A percentile compares a stretch with the other conserved stretches of the same genome.
Evolutionary conservation across 2,888 invertebrate genomes (phyloP).

Genomic region (Criorhina ranunculi): DNA sequence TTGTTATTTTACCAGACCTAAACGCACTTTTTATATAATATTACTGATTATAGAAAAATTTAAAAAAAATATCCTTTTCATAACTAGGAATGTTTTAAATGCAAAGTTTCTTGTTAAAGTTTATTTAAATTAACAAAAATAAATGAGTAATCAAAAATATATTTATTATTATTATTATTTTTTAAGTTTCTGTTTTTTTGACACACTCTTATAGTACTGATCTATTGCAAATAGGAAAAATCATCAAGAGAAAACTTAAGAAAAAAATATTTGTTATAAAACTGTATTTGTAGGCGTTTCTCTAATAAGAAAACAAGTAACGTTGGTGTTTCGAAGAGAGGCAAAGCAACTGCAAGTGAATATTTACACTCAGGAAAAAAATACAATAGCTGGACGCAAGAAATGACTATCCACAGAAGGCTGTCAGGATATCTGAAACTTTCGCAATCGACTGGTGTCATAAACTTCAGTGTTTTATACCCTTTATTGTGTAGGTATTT

Average conservation of each 20-base stretch:
- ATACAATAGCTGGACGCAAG: too few relatives aligned
- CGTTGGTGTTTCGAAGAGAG: not conserved
- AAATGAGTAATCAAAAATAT: not conserved
- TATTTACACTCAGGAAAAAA: too few relatives aligned
- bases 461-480: too few relatives aligned
- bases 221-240: conserved; percentile 54
- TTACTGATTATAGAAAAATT: not conserved
- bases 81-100: conserved; percentile 75
- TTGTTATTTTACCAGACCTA: conserved; percentile 21
- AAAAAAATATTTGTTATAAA: conserved; percentile 16
- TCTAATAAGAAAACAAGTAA: too few relatives aligned
- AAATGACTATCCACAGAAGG: too few relatives aligned
- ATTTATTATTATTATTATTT: too few relatives aligned
- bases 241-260: not conserved
- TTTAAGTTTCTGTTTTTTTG: not conserved
- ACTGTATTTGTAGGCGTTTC: not conserved
- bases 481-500: too few relatives aligned
- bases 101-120: conserved; percentile 61
- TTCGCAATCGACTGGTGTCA: too few relatives aligned
- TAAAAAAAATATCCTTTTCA: conserved; percentile 47
- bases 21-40: conserved; percentile 25
- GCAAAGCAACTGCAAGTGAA: not conserved
- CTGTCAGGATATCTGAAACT: too few relatives aligned
- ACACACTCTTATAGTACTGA: conserved; percentile 40
- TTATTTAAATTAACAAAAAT: conserved; percentile 24